phyloP scores from a whole-genome alignment of 2,888 invertebrate genomes.

The Trichogramma evanescens region DNA sequence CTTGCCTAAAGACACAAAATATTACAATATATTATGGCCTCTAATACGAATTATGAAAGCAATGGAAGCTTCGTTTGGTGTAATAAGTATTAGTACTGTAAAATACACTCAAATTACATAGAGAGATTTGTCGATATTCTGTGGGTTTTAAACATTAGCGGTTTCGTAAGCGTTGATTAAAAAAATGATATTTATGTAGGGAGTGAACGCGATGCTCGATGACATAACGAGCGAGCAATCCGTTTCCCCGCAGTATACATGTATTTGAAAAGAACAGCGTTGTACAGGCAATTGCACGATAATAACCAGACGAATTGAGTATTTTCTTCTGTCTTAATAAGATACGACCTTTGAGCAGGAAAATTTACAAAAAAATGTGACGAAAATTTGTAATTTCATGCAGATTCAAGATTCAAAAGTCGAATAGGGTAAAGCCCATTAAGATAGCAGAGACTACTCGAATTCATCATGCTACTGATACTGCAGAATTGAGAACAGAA shows the following conservation, averaged over 20 bases:
- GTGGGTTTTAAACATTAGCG: slow-evolving; percentile 10
- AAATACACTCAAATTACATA: slow-evolving; percentile 18
- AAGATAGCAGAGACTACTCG: no score
- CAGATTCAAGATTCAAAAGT: no score
- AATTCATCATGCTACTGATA: no score
- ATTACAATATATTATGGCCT: not conserved
- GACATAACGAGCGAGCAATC: slow-evolving; percentile 15
- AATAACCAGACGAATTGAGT: no score
- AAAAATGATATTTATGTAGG: not conserved
- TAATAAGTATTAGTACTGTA: slow-evolving; percentile 20
- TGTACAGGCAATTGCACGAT: no score
- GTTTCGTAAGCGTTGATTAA: slow-evolving; percentile 18
- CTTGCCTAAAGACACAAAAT: slow-evolving; percentile 13
- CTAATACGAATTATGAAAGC: slow-evolving; percentile 2
- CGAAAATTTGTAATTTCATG: no score
- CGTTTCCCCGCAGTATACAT: not conserved
- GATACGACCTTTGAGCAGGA: no score
- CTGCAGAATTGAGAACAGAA: no score
- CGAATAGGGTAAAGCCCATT: no score
- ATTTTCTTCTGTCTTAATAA: no score
- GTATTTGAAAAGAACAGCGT: no score
- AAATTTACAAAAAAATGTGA: no score
- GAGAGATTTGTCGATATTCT: slow-evolving; percentile 13
- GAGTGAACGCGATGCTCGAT: not conserved
- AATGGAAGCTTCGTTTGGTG: slow-evolving; percentile 12